Base-by-base conservation (phyloP, 2,888 invertebrate species). In the Drosophila putrida region DNA sequence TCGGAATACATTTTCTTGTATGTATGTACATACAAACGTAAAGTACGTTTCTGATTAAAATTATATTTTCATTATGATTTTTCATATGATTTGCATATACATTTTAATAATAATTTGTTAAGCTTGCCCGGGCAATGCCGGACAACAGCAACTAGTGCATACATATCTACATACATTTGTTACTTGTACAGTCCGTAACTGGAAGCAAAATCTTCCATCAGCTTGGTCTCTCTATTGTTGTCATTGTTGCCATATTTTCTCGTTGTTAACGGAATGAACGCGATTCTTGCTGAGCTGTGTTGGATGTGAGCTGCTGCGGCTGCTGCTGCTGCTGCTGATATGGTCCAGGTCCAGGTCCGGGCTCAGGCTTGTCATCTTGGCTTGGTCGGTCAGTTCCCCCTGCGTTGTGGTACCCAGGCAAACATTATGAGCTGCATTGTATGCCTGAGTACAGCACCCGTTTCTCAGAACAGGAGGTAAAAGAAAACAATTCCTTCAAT, bases 201-300 rank as follows among this genome's bases (percentile, higher is more conserved):
- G 39, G 27, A 35, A 72, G 50, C 50, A 60, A 57, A 74, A 62
- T 58, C 50, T 65, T 36, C 25, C 58, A 46, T 35, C 49, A 28
- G 50, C 43, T 41, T 38, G 67, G 60, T 15, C 31, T 58, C 55
- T 57, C 79, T 84, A 78, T 81, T 84, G 85, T 81, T 84, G 71
- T 75, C 78, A 81, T 78, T 81, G 79, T 81, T 81, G 63, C 81
- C 60, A 71, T 78, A 70, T 80, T 69, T 66, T 70, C 49, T 63
- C 46, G 59, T 55, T 64, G 61, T 71, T 60, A 47, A 51, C 59
- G 64, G 36, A 57, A 68, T 58, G 15, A 49, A 13, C 39, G 41
- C 41, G 46, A 50, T 58, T 67, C 60, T 57, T 50, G 49, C 53
- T 49, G 38, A 11, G 43, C 39, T 38, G 35, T 51, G 33, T 39